Percentiles rank a stretch among this genome's conserved stretches.
Conservation (phyloP, 1,140 invertebrate species). For the Phymastichus coffea region DNA sequence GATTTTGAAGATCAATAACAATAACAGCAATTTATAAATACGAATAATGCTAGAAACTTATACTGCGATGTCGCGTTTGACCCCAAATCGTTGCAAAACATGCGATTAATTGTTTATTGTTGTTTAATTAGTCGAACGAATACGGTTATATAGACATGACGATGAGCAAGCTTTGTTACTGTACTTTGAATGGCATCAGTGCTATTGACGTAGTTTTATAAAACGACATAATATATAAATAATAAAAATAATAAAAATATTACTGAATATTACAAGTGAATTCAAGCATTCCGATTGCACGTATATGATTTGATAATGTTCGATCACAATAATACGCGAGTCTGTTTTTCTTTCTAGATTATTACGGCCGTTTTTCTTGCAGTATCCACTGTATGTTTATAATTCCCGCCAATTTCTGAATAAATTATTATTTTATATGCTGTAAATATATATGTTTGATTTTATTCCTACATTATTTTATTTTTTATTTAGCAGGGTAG, state of each 20-base stretch:
- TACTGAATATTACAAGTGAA: neutral
- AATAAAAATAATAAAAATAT: slow-evolving; percentile 1
- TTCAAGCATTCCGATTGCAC: too few species aligned
- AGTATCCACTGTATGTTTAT: slow-evolving; percentile 45
- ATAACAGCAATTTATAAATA: slow-evolving; percentile 14
- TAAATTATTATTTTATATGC: slow-evolving; percentile 57
- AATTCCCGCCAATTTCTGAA: slow-evolving; percentile 48
- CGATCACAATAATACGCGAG: slow-evolving; percentile 8
- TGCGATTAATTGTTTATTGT: neutral
- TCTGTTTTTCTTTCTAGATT: slow-evolving; percentile 21
- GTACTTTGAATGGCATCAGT: too few species aligned
- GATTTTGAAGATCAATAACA: slow-evolving; percentile 7
- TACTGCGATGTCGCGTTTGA: neutral
- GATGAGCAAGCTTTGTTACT: too few species aligned
- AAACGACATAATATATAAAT: neutral
- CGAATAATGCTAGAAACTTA: neutral
- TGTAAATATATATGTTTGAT: slow-evolving; percentile 21
- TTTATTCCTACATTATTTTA: too few species aligned
- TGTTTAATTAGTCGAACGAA: too few species aligned
- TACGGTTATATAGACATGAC: too few species aligned
- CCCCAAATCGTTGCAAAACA: neutral
- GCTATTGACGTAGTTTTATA: slow-evolving; percentile 19
- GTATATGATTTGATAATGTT: slow-evolving; percentile 11
- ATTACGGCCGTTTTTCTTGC: slow-evolving; percentile 29
- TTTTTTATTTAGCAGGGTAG: neutral